phyloP scores from a whole-genome alignment of 1,140 invertebrate genomes.

The Samia ricini region DNA sequence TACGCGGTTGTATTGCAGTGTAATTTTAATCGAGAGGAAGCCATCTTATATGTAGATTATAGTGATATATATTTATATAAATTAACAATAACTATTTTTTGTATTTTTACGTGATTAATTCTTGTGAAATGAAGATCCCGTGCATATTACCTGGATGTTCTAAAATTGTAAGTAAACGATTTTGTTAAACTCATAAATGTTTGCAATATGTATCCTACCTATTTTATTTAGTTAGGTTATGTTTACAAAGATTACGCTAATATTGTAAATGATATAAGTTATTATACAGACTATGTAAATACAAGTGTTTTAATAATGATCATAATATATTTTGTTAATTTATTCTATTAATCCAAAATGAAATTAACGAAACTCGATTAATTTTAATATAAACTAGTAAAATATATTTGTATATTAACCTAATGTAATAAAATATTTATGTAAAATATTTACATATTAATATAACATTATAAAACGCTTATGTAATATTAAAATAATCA shows the following conservation, averaged over 20 bases:
- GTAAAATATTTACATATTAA: too few relatives aligned
- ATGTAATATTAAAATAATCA: too few relatives aligned
- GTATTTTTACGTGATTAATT: background rate
- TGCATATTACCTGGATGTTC: conserved; percentile 52
- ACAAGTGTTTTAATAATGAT: background rate
- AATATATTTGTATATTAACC: too few relatives aligned
- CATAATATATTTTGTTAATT: background rate
- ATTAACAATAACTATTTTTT: conserved; percentile 4
- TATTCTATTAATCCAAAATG: background rate
- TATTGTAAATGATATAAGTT: background rate
- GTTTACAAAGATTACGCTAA: background rate
- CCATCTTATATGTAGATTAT: conserved; percentile 8
- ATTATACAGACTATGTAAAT: background rate
- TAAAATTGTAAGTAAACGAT: conserved; percentile 43
- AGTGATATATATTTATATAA: background rate
- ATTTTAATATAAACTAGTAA: background rate
- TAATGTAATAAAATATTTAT: too few relatives aligned
- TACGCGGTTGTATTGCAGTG: conserved; percentile 26
- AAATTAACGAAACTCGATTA: background rate
- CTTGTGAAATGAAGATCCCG: conserved; percentile 42
- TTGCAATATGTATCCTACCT: background rate
- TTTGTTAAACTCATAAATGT: background rate
- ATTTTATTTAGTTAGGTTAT: background rate
- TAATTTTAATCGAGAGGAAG: conserved; percentile 29
- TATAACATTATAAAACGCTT: too few relatives aligned